A percentile compares a stretch with the other conserved stretches of the same genome.
Conservation (phyloP, 92 coral and sea anemone species). For the Palythoa caribaeorum region DNA sequence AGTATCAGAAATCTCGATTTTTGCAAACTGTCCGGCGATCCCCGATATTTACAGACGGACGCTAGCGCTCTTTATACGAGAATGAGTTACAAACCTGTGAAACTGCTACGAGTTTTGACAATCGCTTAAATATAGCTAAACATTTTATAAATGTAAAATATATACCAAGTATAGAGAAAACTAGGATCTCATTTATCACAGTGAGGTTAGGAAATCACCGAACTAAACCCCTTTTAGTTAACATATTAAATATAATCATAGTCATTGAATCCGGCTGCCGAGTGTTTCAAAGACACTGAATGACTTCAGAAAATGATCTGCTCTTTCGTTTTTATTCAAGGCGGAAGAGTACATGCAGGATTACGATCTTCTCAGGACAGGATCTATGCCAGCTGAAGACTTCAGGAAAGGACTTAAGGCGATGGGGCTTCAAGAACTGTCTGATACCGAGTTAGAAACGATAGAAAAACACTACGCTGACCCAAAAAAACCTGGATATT, state of each 20-base stretch:
- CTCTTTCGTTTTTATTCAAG: background rate
- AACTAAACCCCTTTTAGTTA: no score
- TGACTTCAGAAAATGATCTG: background rate
- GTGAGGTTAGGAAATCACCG: no score
- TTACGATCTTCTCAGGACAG: constrained; percentile 10
- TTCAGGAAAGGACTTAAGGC: constrained; percentile 30
- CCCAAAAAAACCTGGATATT: background rate
- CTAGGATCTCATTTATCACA: no score
- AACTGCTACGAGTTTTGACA: no score
- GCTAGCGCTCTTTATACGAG: no score
- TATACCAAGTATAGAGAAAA: no score
- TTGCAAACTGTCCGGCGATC: no score
- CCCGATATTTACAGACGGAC: no score
- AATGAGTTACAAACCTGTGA: no score
- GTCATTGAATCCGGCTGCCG: background rate
- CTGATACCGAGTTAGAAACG: constrained; percentile 18
- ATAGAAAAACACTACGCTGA: constrained; percentile 15
- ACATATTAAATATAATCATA: background rate
- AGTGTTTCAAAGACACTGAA: background rate
- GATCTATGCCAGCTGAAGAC: constrained; percentile 8
- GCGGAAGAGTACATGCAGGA: constrained; percentile 36
- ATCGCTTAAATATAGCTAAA: no score
- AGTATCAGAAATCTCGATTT: no score
- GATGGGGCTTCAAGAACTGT: constrained; percentile 2
- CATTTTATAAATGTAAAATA: no score